These are phyloP conservation scores for Drosophila neutralis DNA, from an alignment of 2,888 invertebrate species.

Conservation along the genomic window DNA sequence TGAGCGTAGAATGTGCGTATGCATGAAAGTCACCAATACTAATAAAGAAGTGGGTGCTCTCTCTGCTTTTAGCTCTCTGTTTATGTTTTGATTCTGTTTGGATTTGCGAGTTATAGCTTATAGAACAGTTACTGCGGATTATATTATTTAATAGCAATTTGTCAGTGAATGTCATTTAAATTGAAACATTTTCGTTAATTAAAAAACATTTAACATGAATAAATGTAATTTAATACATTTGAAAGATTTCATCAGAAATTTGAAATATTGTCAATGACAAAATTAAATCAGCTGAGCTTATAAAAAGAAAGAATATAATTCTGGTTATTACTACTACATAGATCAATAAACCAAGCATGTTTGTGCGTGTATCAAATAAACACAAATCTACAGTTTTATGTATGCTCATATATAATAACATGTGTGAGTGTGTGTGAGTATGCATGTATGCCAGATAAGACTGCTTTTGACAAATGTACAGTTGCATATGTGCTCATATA, in stretches of 20 bases:
- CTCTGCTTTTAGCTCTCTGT: constrained; percentile 52
- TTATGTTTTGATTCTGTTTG: constrained; percentile 42
- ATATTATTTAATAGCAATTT: background rate
- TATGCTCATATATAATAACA: background rate
- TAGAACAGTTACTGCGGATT: constrained; percentile 11
- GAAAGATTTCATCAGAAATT: background rate
- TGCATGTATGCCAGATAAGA: constrained; percentile 4
- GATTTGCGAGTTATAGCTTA: constrained; percentile 3
- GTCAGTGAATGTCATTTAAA: background rate
- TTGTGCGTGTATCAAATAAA: background rate
- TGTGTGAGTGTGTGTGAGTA: background rate
- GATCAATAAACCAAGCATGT: background rate
- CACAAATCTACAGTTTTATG: background rate
- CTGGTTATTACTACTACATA: background rate
- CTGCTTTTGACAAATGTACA: background rate
- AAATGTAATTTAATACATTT: background rate
- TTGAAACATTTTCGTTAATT: background rate
- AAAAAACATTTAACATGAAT: background rate
- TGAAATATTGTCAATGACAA: background rate
- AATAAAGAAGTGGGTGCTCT: constrained; percentile 11
- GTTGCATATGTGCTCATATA: background rate
- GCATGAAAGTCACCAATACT: constrained; percentile 32
- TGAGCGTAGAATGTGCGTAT: constrained; percentile 13
- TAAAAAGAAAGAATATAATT: background rate
- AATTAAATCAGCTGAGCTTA: background rate